phyloP scores from a whole-genome alignment of 2,888 invertebrate genomes.

The Thyatira batis region DNA sequence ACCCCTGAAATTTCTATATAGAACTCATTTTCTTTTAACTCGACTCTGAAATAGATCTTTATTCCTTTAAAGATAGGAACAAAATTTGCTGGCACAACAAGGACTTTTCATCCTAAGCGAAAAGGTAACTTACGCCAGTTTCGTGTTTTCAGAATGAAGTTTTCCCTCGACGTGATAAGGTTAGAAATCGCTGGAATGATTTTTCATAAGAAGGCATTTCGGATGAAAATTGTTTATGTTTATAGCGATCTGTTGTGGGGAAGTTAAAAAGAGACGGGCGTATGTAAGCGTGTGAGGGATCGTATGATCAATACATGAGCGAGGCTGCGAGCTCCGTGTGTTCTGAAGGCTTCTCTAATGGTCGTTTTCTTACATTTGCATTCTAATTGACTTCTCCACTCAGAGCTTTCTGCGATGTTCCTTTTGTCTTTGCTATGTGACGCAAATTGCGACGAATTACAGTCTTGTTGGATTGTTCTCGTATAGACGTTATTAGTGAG shows the following conservation, averaged over 20 bases:
- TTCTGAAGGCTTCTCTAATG: conserved; percentile 60
- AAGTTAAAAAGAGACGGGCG: conserved; percentile 80
- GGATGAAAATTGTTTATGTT: conserved; percentile 67
- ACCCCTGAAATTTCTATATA: conserved; percentile 60
- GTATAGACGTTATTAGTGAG: conserved; percentile 23
- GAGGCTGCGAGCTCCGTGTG: conserved; percentile 51
- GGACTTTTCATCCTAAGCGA: conserved; percentile 27
- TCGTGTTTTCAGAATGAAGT: conserved; percentile 9
- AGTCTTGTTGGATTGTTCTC: conserved; percentile 37
- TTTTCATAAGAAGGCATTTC: conserved; percentile 48
- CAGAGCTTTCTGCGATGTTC: conserved; percentile 43
- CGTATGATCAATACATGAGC: conserved; percentile 74
- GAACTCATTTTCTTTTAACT: conserved; percentile 72
- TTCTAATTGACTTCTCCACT: conserved; percentile 74
- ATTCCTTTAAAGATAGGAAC: conserved; percentile 76
- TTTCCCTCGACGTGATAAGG: conserved; percentile 3
- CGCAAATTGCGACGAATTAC: conserved; percentile 65
- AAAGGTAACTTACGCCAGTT: conserved; percentile 18
- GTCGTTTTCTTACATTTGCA: conserved; percentile 82
- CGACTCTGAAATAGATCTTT: conserved; percentile 76
- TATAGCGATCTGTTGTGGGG: conserved; percentile 79
- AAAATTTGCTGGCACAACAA: conserved; percentile 79
- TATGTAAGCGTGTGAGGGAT: conserved; percentile 78
- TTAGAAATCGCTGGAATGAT: conserved; percentile 22
- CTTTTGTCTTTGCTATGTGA: conserved; percentile 67